Percentiles rank a stretch among this genome's conserved stretches.
Conservation (phyloP, 2,797 vertebrate species). For the Xenops minutus region DNA sequence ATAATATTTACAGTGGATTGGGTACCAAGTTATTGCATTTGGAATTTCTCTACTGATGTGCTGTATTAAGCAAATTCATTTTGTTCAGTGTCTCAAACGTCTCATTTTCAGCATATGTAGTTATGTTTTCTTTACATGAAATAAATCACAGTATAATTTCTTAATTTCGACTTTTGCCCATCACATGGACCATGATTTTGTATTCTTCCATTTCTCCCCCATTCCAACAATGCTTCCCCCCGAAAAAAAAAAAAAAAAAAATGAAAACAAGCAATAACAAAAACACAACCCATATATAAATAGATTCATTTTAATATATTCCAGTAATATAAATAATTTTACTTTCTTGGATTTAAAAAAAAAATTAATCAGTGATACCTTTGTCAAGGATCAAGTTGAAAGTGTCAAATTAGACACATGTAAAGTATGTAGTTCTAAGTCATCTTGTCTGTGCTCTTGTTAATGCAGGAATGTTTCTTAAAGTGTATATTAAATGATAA, state of each 20-base stretch:
- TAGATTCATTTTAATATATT: neutral
- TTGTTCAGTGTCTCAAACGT: neutral
- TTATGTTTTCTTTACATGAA: neutral
- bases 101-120: neutral
- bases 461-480: neutral
- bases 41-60: neutral
- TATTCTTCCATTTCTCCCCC: neutral
- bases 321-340: neutral
- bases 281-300: fast-evolving
- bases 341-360: neutral
- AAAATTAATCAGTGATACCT: neutral
- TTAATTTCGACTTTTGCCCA: neutral
- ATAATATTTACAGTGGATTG: neutral
- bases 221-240: neutral
- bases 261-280: neutral
- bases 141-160: neutral
- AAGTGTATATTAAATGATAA: neutral
- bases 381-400: neutral
- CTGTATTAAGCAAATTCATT: neutral
- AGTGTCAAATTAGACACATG: neutral
- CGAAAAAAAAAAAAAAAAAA: neutral
- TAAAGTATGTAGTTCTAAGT: neutral
- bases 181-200: neutral
- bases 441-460: neutral
- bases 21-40: neutral